Base-by-base conservation (phyloP, 2,113 vertebrate genomes). In the Myodes glareolus region DNA sequence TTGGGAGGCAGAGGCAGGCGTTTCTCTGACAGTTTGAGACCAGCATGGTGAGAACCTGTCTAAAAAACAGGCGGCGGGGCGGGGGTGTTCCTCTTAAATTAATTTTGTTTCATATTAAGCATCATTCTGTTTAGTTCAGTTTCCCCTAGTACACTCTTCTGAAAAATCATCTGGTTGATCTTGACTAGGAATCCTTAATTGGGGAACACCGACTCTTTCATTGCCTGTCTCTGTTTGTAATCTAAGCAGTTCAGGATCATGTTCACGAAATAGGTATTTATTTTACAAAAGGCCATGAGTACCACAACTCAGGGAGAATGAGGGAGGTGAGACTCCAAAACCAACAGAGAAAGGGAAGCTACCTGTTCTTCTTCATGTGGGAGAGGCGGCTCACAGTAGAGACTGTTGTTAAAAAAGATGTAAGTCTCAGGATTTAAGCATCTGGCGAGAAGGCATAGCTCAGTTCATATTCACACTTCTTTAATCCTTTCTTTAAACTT, bases 111-210 rank as follows among this genome's bases (percentile, higher is more conserved):
- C 67, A 39, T 52, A 21, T 31, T 75, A 55, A 82, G 5, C 3
- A 5, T 52, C 70, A 76, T 16, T 96, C 29, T 17, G 39, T 33
- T 47, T 72, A 45, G 9, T 93, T 23, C 31, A 73, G 23, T 88
- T 94, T 90, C 9, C 2, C 52, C 14, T 21, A 68, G 55, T 39
- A 80, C 31, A 39, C 55, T 47, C 90, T 45, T n/a, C 47, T 27
- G 16, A 47, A 39, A 63, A 73, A 88, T 93, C 2, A 50, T 85
- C 91, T 25, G 14, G 6, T 82, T 77, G 31, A 31, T 91, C 91
- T 92, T 89, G 21, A 52, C n/a, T 85, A 75, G 81, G 94, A 87
- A 91, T 52, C 70, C 58, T 96, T 58, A 92, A 36, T 0, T 72
- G 39, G 45, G 75, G 25, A 80, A 84, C 3, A 36, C 3, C 8